phyloP scores from a whole-genome alignment of 2,113 vertebrate species.

The Pelecanus crispus region DNA sequence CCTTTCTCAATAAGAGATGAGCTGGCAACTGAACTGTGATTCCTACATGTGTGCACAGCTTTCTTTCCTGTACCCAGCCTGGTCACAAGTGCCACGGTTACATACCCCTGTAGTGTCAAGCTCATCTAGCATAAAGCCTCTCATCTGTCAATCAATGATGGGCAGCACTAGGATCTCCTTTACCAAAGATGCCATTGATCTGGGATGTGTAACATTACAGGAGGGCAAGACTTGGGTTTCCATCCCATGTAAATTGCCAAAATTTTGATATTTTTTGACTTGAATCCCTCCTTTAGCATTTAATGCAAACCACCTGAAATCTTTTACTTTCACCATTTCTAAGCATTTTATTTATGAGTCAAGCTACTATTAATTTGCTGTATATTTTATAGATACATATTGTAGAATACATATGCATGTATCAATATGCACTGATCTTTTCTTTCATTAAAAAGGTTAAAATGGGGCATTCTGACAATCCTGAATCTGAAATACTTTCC shows the following conservation, averaged over 20 bases:
- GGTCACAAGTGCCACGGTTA: not conserved
- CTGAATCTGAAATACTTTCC: not conserved
- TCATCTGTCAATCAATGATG: not conserved
- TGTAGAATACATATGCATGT: not conserved
- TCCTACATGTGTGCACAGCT: not conserved
- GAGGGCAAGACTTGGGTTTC: not conserved
- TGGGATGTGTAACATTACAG: not conserved
- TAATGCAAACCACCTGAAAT: not conserved
- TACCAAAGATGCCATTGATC: not conserved
- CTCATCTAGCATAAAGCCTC: not conserved
- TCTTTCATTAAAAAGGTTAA: not conserved
- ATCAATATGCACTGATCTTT: not conserved
- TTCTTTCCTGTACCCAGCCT: not conserved
- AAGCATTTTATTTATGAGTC: not conserved
- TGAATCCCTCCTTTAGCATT: not conserved
- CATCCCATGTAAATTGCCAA: not conserved
- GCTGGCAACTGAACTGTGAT: not conserved
- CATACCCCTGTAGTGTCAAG: rapidly evolving
- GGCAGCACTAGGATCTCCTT: not conserved
- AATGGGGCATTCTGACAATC: not conserved
- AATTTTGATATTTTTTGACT: not conserved
- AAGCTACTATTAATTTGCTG: not conserved
- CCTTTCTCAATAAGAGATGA: not conserved
- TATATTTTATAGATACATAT: not conserved
- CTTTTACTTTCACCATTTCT: not conserved